phyloP scores from a whole-genome alignment of 2,888 invertebrate species.

The Doris montereyensis region DNA sequence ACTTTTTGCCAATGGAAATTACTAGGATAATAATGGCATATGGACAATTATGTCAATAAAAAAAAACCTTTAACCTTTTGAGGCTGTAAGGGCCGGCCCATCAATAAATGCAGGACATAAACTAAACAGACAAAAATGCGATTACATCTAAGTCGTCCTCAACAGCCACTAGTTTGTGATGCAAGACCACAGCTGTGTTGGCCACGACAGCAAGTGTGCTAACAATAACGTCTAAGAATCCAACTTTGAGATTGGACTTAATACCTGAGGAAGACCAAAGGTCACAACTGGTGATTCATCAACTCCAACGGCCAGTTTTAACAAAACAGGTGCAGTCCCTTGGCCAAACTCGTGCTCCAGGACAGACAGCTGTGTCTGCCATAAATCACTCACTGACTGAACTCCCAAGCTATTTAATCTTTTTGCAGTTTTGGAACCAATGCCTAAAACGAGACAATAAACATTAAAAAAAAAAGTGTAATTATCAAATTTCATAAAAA shows the following conservation, averaged over 20 bases:
- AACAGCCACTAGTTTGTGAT: not conserved
- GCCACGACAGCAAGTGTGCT: not conserved
- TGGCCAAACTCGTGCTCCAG: constrained; percentile 75
- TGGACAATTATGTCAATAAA: no score
- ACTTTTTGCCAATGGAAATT: no score
- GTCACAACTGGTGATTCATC: constrained; percentile 83
- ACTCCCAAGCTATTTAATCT: constrained; percentile 80
- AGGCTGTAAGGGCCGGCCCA: no score
- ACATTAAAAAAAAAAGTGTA: no score
- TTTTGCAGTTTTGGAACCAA: constrained; percentile 82
- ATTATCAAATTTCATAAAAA: no score
- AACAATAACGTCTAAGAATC: not conserved
- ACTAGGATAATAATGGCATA: no score
- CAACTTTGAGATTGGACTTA: not conserved
- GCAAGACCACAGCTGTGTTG: not conserved
- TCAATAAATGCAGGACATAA: not conserved
- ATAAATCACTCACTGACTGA: constrained; percentile 79
- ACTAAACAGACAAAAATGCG: not conserved
- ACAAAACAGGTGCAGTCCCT: constrained; percentile 81
- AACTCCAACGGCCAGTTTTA: constrained; percentile 82
- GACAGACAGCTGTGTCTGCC: constrained; percentile 48
- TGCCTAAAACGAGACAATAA: no score
- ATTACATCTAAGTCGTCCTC: no score
- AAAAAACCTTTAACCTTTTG: no score
- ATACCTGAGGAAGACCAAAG: constrained; percentile 83